Evolutionary conservation across 2,888 invertebrate species (phyloP), one percentile per base, ranked within the genome.

Genomic region (Pyralis farinalis): DNA sequence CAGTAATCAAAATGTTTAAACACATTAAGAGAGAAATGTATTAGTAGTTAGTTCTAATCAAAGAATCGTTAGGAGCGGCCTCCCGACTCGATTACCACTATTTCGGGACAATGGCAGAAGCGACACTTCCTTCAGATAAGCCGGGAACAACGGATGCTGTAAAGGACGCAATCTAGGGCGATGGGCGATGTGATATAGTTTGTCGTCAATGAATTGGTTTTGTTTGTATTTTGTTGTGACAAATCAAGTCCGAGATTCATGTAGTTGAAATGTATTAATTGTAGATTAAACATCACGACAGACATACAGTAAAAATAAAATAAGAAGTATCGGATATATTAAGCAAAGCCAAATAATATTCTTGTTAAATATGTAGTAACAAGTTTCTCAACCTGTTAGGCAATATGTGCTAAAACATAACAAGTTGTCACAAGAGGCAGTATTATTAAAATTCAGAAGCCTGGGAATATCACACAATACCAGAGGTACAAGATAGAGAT

Each of bases 61-160:
- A 75, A 71, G 67, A 63, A 70, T 80, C 80, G 66, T 80, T 80
- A 79, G 78, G 62, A 60, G 59, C 63, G 64, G 63, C 68, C 59
- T 59, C 52, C 60, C 49, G 51, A 70, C 64, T 75, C 75, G 73
- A 82, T 80, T 83, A 76, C 71, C 63, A 68, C 72, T 72, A 68
- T 74, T 72, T 73, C 51, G 61, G 66, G 58, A 62, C 58, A 77
- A 75, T 77, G 67, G 67, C 53, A 7, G 63, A 65, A 51, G 59
- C 65, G 68, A 71, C 72, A 69, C 65, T 75, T 75, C 72, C 74
- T 68, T 37, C 53, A 53, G 75, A 74, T 75, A 75, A 50, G 49
- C 33, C 38, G 42, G 29, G 37, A 45, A 35, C 37, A 44, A 44
- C 40, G 44, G 46, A 44, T 35, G 40, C 33, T 22, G 12, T 25